A percentile compares a stretch with the other conserved stretches of the same genome.
These are phyloP conservation scores for Choloepus hoffmanni DNA, from an alignment of 2,113 vertebrate species.

Conservation along the genomic window DNA sequence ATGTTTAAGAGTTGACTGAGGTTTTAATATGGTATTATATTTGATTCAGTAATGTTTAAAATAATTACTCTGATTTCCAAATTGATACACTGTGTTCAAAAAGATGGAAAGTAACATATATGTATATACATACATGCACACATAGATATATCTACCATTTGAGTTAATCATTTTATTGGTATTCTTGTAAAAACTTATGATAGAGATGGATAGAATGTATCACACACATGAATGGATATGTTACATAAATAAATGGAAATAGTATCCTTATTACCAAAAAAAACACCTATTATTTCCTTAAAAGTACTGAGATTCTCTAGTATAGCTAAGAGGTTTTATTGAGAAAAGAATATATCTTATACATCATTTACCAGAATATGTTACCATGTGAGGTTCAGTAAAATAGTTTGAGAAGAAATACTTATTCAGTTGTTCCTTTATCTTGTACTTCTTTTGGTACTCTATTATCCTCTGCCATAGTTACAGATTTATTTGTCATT, in stretches of 20 bases:
- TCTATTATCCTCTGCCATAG: background rate
- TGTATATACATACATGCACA: too few relatives aligned
- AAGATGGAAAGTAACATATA: constrained; percentile 6
- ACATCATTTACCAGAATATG: background rate
- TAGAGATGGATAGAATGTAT: background rate
- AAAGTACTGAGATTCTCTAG: background rate
- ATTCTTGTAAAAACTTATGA: background rate
- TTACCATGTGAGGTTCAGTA: background rate
- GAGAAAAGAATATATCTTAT: background rate
- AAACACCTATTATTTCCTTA: background rate
- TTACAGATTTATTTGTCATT: background rate
- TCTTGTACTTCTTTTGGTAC: background rate
- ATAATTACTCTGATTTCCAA: background rate
- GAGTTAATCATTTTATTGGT: background rate
- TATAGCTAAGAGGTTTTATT: background rate
- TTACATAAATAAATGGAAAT: background rate
- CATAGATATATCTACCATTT: background rate
- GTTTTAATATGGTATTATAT: background rate
- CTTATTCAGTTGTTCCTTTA: background rate
- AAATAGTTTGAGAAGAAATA: background rate
- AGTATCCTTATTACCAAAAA: background rate
- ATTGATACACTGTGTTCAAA: background rate
- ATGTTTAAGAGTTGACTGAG: constrained; percentile 29
- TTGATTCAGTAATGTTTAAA: constrained; percentile 35
- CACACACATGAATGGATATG: background rate